Percentiles rank a stretch among this genome's conserved stretches.
phyloP scores from a whole-genome alignment of 2,113 vertebrate species.

The Lepisosteus oculatus region DNA sequence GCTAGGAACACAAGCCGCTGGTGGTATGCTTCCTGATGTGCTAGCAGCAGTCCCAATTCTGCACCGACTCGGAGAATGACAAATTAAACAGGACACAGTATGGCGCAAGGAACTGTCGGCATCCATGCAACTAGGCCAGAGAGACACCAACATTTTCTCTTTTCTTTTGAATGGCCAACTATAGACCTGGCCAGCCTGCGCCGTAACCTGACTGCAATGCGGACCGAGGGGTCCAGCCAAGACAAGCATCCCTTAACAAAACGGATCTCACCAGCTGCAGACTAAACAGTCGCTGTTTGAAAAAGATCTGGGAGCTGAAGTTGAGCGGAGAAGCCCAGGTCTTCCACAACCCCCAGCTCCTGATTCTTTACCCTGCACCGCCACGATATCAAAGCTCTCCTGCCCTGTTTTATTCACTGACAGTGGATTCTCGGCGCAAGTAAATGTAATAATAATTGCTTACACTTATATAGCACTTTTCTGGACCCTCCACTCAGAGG shows the following conservation, averaged over 20 bases:
- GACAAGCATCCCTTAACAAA: slow-evolving; percentile 34
- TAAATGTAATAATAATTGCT: background rate
- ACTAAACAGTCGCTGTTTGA: slow-evolving; percentile 35
- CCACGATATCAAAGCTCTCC: slow-evolving; percentile 9
- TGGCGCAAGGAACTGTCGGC: slow-evolving; percentile 20
- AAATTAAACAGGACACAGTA: slow-evolving; percentile 14
- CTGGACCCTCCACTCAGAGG: no score
- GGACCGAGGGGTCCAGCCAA: slow-evolving; percentile 28
- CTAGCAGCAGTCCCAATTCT: slow-evolving; percentile 29
- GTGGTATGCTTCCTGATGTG: slow-evolving; percentile 15
- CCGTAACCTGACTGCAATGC: slow-evolving; percentile 40
- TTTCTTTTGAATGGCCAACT: slow-evolving; percentile 36
- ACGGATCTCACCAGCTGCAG: slow-evolving; percentile 24
- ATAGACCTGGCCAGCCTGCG: slow-evolving; percentile 35
- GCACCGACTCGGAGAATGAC: slow-evolving; percentile 22
- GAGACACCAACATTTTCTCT: slow-evolving; percentile 30
- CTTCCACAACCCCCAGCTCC: slow-evolving; percentile 27
- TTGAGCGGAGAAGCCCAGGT: slow-evolving; percentile 17
- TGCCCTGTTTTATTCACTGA: background rate
- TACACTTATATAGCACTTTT: no score
- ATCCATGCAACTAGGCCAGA: slow-evolving; percentile 28
- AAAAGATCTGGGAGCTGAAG: slow-evolving; percentile 21
- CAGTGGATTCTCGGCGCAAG: background rate
- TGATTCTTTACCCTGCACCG: slow-evolving; percentile 14
- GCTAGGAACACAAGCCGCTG: slow-evolving; percentile 25